Evolutionary conservation across 2,888 invertebrate genomes (phyloP).

Genomic region (Cremastinae sp.): DNA sequence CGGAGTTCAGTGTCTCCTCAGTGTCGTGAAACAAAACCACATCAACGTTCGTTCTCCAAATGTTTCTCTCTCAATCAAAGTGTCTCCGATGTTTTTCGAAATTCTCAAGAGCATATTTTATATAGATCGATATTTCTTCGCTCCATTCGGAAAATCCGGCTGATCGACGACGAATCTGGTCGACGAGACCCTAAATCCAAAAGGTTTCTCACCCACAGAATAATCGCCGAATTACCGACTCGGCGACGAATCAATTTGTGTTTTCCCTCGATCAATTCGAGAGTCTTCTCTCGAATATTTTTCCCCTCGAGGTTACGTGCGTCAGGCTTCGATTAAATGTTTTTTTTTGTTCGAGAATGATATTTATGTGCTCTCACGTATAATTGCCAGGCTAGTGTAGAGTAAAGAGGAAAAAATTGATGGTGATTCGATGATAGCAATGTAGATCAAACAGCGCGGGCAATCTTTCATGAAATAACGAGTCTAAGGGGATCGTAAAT

Average conservation of each 20-base stretch:
- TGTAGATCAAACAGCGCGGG: slow-evolving; percentile 24
- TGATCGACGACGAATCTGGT: slow-evolving; percentile 23
- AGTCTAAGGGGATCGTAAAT: slow-evolving; percentile 49
- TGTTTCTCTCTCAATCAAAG: slow-evolving; percentile 1
- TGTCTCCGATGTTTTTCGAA: slow-evolving; percentile 16
- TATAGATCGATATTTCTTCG: slow-evolving; percentile 14
- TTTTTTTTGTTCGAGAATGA: background rate
- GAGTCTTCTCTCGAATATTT: background rate
- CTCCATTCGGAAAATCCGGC: slow-evolving; percentile 1
- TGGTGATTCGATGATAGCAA: slow-evolving; percentile 30
- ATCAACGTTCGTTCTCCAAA: slow-evolving; percentile 7
- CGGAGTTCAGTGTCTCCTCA: slow-evolving; percentile 41
- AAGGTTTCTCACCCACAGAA: slow-evolving; percentile 32
- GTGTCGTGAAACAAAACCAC: slow-evolving; percentile 19
- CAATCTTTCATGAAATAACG: slow-evolving; percentile 42
- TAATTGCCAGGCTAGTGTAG: slow-evolving; percentile 10
- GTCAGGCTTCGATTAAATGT: slow-evolving; percentile 12
- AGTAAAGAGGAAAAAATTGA: slow-evolving; percentile 29
- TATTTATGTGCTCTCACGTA: background rate
- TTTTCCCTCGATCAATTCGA: slow-evolving; percentile 2
- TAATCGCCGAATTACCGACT: background rate
- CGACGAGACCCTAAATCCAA: slow-evolving; percentile 51
- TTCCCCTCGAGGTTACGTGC: slow-evolving; percentile 29
- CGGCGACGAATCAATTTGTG: background rate
- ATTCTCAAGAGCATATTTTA: slow-evolving; percentile 6